These are phyloP conservation scores for Etheostoma spectabile DNA, from an alignment of 2,113 vertebrate genomes.

Conservation along the genomic window DNA sequence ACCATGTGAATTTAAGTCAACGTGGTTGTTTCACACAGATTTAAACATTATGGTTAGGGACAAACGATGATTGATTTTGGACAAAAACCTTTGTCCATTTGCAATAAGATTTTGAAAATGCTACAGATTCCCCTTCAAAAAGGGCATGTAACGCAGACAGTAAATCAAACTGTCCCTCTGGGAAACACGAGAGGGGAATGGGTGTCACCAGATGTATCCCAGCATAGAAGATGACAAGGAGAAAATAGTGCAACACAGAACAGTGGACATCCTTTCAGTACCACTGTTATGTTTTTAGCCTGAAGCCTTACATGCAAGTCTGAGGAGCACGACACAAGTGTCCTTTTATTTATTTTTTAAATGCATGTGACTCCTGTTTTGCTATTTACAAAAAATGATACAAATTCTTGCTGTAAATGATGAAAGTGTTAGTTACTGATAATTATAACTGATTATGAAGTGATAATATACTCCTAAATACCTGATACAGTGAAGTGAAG, in stretches of 20 bases:
- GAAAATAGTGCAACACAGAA: slow-evolving; percentile 76
- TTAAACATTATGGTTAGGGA: neutral
- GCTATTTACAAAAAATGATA: neutral
- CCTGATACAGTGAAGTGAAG: slow-evolving; percentile 18
- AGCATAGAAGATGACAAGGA: slow-evolving; percentile 80
- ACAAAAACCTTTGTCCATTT: slow-evolving; percentile 21
- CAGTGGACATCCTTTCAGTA: slow-evolving; percentile 55
- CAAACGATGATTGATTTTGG: slow-evolving; percentile 10
- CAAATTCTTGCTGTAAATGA: neutral
- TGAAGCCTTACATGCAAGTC: slow-evolving; percentile 31
- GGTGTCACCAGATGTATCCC: slow-evolving; percentile 73
- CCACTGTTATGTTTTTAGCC: slow-evolving; percentile 46
- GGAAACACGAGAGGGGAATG: slow-evolving; percentile 66
- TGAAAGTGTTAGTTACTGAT: neutral
- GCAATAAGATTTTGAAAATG: slow-evolving; percentile 67
- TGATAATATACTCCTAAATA: slow-evolving; percentile 25
- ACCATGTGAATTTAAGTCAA: slow-evolving; percentile 4
- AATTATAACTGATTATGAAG: slow-evolving; percentile 27
- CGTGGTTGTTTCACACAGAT: neutral
- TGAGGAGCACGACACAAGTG: slow-evolving; percentile 33
- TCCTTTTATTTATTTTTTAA: neutral
- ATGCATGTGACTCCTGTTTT: neutral
- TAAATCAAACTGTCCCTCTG: slow-evolving; percentile 79
- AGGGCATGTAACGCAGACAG: slow-evolving; percentile 66
- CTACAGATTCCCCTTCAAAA: slow-evolving; percentile 67